Base-by-base conservation (phyloP, 1,140 invertebrate genomes). In the Charaxes varanes region DNA sequence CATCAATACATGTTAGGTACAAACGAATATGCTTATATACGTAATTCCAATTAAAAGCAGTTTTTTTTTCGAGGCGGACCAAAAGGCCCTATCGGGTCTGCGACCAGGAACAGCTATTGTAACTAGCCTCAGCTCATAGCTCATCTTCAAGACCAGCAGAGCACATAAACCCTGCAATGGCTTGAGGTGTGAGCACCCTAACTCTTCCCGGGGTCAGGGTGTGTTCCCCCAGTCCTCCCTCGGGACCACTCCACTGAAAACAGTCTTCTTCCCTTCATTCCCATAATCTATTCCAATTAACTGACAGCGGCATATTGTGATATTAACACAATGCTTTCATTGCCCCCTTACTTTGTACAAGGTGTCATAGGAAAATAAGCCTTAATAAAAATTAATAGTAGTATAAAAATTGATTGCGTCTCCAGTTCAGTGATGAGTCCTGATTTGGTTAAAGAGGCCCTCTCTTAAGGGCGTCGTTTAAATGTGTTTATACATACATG, bases 241-340 rank as follows among this genome's bases (percentile, higher is more conserved):
- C 60, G 70, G 62, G 68, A 65, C 57, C 59, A 62, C 61, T 72
- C 66, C 41, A 40, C 57, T 44, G 41, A 54, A 49, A 49, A 51
- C 49, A 41, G 33, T 59, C 59, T 57, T 63, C 62, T 68, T 74
- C 70, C 72, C 69, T 74, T 66, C 61, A 71, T 79, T 82, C 78
- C 78, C 78, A 82, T 79, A 82, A 82, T 82, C 78, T 82, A 82
- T 82, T 80, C 76, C 76, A 82, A 82, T 82, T 82, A 82, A 82
- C 73, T 82, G 78, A 82, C 78, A 82, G 78, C 62, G 52, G 64
- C 78, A 78, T 82, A 82, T 82, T 82, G 78, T 82, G 63, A 78
- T 82, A 79, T 71, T 80, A 82, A 78, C 76, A 82, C 78, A 82
- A 80, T 77, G 51, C 73, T 64, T 62, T 62, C 65, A 53, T 56